A percentile compares a stretch with the other conserved stretches of the same genome.
These are phyloP conservation scores for Orthosia gracilis DNA, from an alignment of 2,888 invertebrate genomes.

Conservation along the genomic window DNA sequence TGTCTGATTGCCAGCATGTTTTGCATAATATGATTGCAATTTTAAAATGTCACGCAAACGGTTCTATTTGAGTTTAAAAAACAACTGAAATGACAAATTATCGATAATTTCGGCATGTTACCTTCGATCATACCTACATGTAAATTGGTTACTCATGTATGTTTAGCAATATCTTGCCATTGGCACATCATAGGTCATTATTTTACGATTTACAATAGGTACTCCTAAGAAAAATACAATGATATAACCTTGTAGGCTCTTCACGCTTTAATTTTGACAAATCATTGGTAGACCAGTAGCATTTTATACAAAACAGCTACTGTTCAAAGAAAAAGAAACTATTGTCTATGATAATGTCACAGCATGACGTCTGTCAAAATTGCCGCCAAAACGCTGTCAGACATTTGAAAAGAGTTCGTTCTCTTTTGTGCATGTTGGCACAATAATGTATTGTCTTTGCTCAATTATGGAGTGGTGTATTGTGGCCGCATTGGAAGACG, in stretches of 20 bases:
- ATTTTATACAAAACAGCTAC: constrained; percentile 74
- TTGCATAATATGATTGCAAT: constrained; percentile 37
- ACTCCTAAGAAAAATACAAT: constrained; percentile 34
- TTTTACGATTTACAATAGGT: constrained; percentile 28
- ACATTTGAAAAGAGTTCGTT: constrained; percentile 73
- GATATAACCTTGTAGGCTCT: constrained; percentile 40
- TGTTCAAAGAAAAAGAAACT: constrained; percentile 67
- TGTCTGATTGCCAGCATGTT: constrained; percentile 31
- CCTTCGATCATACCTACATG: neutral
- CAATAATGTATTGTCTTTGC: constrained; percentile 85
- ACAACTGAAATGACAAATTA: neutral
- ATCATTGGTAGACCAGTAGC: constrained; percentile 83
- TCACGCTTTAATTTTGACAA: constrained; percentile 84
- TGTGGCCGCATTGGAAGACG: constrained; percentile 78
- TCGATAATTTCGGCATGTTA: neutral
- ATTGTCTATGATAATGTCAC: constrained; percentile 78
- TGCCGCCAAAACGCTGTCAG: constrained; percentile 82
- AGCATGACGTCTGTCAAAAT: constrained; percentile 83
- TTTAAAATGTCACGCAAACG: constrained; percentile 2
- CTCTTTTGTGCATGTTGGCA: constrained; percentile 78
- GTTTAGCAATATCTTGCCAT: constrained; percentile 15
- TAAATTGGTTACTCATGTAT: constrained; percentile 33
- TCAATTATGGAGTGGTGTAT: constrained; percentile 87
- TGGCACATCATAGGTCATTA: constrained; percentile 24
- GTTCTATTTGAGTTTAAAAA: neutral